Percentiles rank a stretch among this genome's conserved stretches.
Evolutionary conservation across 2,888 invertebrate species (phyloP).

Genomic region (Tetropium fuscum): DNA sequence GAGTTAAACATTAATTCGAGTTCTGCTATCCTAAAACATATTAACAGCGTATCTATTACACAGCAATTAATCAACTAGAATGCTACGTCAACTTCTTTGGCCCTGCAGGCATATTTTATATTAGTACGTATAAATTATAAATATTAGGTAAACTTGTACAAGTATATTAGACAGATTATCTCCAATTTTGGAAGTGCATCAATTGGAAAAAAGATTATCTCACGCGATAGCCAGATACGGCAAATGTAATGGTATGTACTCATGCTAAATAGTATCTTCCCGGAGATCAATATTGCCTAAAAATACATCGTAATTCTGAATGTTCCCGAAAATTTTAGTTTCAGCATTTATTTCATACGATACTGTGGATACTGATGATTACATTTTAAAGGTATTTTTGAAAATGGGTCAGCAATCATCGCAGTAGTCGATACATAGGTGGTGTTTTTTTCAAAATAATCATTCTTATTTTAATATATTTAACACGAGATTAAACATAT

Average conservation of each 20-base stretch:
- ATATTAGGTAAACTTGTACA: background rate
- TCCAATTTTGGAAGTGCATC: conserved; percentile 2
- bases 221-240: background rate
- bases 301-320: conserved; percentile 3
- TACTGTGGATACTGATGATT: background rate
- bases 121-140: background rate
- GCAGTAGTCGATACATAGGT: too few species aligned
- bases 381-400: background rate
- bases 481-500: too few species aligned
- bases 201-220: background rate
- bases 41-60: too few species aligned
- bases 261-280: conserved; percentile 13
- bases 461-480: too few species aligned
- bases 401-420: conserved; percentile 8
- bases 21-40: background rate
- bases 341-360: too few species aligned
- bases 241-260: conserved; percentile 4
- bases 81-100: too few species aligned
- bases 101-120: too few species aligned
- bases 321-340: too few species aligned
- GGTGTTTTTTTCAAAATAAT: too few species aligned
- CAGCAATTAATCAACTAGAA: too few species aligned
- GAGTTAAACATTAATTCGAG: conserved; percentile 10
- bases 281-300: conserved; percentile 18
- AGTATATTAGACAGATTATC: background rate